Conservation (phyloP, 2,797 vertebrate species). For the Halcyon leucocephala region DNA sequence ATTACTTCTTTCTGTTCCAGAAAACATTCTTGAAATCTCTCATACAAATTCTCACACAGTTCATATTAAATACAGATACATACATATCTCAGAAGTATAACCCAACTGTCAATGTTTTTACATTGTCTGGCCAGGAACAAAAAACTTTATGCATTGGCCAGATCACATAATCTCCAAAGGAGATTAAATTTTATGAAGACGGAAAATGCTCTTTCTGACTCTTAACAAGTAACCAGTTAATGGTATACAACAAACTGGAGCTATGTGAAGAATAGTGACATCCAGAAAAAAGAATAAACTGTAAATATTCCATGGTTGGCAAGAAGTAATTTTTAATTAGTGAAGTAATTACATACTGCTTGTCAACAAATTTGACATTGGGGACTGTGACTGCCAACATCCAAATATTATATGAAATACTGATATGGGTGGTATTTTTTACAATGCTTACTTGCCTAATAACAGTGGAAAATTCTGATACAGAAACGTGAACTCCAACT, state of each 20-base stretch:
- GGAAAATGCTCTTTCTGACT: neutral
- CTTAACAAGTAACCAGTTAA: neutral
- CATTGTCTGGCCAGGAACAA: neutral
- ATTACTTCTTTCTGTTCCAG: neutral
- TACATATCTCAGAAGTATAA: neutral
- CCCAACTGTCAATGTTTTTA: neutral
- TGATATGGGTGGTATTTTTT: neutral
- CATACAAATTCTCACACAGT: neutral
- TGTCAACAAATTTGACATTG: neutral
- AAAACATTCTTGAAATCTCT: neutral
- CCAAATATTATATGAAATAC: neutral
- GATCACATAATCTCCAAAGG: neutral
- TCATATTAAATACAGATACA: neutral
- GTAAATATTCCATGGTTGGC: neutral
- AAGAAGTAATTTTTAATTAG: neutral
- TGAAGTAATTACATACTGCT: neutral
- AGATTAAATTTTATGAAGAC: neutral
- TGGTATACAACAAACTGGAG: neutral
- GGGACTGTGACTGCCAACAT: neutral
- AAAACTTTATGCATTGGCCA: neutral
- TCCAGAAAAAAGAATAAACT: neutral
- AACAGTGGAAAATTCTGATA: neutral
- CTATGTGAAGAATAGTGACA: neutral
- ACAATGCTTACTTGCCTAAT: neutral
- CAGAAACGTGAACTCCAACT: neutral